phyloP scores from a whole-genome alignment of 2,113 vertebrate species.

The Podiceps cristatus region DNA sequence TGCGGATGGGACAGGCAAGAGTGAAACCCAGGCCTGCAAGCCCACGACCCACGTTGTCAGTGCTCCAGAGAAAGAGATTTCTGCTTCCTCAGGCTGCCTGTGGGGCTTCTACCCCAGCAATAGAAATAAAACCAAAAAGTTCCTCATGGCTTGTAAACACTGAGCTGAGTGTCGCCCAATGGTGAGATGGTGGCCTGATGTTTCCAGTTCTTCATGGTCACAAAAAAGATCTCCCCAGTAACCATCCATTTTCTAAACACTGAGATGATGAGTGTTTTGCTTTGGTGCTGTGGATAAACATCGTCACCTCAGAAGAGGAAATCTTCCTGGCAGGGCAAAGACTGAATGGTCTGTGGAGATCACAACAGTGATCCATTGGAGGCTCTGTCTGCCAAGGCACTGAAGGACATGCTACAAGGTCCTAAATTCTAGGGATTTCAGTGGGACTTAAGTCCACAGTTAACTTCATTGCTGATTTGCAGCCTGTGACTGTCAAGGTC shows the following conservation, averaged over 20 bases:
- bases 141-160: neutral
- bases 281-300: neutral
- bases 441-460: neutral
- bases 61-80: fast-evolving
- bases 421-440: neutral
- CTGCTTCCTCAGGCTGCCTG: neutral
- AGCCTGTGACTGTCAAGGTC: neutral
- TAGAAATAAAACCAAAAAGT: neutral
- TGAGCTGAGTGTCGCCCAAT: neutral
- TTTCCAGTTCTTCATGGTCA: neutral
- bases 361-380: neutral
- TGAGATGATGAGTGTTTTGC: neutral
- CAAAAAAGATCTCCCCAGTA: neutral
- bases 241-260: neutral
- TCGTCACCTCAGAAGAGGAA: neutral
- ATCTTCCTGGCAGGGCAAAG: neutral
- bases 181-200: neutral
- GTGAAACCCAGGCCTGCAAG: neutral
- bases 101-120: neutral
- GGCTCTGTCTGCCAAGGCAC: neutral
- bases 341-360: neutral
- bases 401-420: neutral
- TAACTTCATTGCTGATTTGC: neutral
- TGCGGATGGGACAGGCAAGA: neutral
- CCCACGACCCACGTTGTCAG: neutral